Conservation (phyloP, 2,113 vertebrate species). For the Toxotes jaculatrix region DNA sequence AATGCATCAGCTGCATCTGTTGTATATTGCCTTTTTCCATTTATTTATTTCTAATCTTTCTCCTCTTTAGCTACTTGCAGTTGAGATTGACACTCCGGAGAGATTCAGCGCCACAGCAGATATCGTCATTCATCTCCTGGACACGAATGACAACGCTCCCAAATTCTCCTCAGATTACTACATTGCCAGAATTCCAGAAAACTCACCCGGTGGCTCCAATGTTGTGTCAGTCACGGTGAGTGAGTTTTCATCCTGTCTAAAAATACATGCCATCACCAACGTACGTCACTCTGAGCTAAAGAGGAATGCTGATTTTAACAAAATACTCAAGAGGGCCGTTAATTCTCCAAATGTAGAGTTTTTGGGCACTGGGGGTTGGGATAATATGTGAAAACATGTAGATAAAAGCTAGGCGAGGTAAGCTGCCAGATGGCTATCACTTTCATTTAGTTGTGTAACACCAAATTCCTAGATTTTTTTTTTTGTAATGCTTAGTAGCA, state of each 20-base stretch:
- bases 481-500: slow-evolving; percentile 49
- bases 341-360: slow-evolving; percentile 78
- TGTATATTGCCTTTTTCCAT: not conserved
- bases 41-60: not conserved
- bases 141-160: slow-evolving; percentile 95
- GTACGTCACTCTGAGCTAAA: slow-evolving; percentile 67
- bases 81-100: slow-evolving; percentile 94
- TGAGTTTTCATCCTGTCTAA: slow-evolving; percentile 60
- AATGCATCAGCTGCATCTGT: not conserved
- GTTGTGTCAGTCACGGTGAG: slow-evolving; percentile 93
- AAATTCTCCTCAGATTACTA: slow-evolving; percentile 95
- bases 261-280: slow-evolving; percentile 60
- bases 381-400: slow-evolving; percentile 81
- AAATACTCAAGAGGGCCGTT: slow-evolving; percentile 67
- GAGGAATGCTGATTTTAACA: slow-evolving; percentile 66
- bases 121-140: slow-evolving; percentile 90
- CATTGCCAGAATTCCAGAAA: slow-evolving; percentile 93
- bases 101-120: slow-evolving; percentile 95
- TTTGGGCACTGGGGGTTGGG: slow-evolving; percentile 64
- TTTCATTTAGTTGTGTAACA: slow-evolving; percentile 86
- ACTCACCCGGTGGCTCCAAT: slow-evolving; percentile 92
- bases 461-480: slow-evolving; percentile 70
- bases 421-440: slow-evolving; percentile 85
- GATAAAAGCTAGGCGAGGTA: slow-evolving; percentile 79
- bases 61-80: slow-evolving; percentile 90